Base-by-base conservation (phyloP, 2,113 vertebrate genomes). In the Scortum barcoo region DNA sequence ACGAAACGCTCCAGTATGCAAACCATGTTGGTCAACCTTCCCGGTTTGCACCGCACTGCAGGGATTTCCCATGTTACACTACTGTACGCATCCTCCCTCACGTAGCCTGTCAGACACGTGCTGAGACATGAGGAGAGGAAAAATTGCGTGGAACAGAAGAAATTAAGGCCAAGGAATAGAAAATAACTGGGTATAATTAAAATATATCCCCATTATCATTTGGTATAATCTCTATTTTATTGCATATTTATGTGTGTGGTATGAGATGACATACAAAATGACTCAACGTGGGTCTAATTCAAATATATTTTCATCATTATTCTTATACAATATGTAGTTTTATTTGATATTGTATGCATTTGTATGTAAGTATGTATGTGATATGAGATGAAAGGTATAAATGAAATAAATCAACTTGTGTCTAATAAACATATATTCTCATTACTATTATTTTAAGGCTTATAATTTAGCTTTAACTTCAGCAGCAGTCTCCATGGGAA, bases 31-130 rank as follows among this genome's bases (percentile, higher is more conserved):
- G 69, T 58, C 73, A 81, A 63, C 10, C 42, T 22, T 53, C 38
- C 42, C 54, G 0, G 0, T 7, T 67, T 22, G 17, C 13, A 1
- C 44, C 46, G 68, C 67, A 72, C 75, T 75, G 80, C 61, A 82
- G 83, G 90, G 72, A 91, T 89, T 91, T 87, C 87, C 93, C 88
- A 69, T 73, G 46, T 79, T 78, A 9, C 81, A 26, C 54, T 20
- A 20, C 28, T 33, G 76, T 51, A 88, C 88, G 63, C 85, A 42
- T 78, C 68, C 54, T 86, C n/a, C 72, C 50, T 86, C 91, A 93
- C 91, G 90, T 93, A 93, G 77, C 51, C 86, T 65, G 42, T 57
- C 22, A 57, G 65, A 73, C 88, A 81, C 83, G 48, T 81, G 68
- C 33, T 54, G 57, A 51, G 42, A 58, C 46, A 68, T 33, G 42